Conservation (phyloP, 2,113 vertebrate species). For the Nothobranchius kuhntae region DNA sequence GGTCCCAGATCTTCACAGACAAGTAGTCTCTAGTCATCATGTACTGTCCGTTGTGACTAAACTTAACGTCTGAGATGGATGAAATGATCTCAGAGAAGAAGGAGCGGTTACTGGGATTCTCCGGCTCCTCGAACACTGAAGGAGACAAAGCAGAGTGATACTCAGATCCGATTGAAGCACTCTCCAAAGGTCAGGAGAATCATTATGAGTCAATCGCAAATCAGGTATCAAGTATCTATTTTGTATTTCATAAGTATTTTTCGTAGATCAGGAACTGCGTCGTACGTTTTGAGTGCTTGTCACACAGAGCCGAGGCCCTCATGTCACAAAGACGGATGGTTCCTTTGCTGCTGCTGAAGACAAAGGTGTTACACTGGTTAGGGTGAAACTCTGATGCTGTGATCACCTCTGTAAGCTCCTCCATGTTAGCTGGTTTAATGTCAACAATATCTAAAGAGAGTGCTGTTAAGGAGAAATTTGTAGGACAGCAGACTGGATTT, state of each 20-base stretch:
- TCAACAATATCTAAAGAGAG: conserved; percentile 90
- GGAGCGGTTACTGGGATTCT: conserved; percentile 82
- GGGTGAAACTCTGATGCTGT: conserved; percentile 97
- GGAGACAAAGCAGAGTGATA: background rate
- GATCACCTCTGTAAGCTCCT: conserved; percentile 97
- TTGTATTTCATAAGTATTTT: too few relatives aligned
- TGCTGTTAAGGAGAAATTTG: conserved; percentile 49
- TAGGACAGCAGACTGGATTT: too few relatives aligned
- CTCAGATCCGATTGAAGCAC: background rate
- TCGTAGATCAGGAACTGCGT: background rate
- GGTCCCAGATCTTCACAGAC: conserved; percentile 82
- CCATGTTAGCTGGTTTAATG: conserved; percentile 99
- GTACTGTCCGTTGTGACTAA: conserved; percentile 82
- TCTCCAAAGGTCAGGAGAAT: background rate
- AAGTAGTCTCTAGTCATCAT: conserved; percentile 84
- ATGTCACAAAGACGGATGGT: conserved; percentile 97
- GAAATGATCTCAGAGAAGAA: conserved; percentile 86
- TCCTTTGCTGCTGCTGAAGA: conserved; percentile 99
- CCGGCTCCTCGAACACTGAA: conserved; percentile 82
- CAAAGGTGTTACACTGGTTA: conserved; percentile 95
- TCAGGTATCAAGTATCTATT: too few relatives aligned
- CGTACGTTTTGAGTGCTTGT: conserved; percentile 89
- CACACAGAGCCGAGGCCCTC: conserved; percentile 92
- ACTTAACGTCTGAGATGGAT: conserved; percentile 83
- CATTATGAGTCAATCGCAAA: too few relatives aligned